Conservation (phyloP, 2,113 vertebrate species). For the Lutjanus erythropterus region DNA sequence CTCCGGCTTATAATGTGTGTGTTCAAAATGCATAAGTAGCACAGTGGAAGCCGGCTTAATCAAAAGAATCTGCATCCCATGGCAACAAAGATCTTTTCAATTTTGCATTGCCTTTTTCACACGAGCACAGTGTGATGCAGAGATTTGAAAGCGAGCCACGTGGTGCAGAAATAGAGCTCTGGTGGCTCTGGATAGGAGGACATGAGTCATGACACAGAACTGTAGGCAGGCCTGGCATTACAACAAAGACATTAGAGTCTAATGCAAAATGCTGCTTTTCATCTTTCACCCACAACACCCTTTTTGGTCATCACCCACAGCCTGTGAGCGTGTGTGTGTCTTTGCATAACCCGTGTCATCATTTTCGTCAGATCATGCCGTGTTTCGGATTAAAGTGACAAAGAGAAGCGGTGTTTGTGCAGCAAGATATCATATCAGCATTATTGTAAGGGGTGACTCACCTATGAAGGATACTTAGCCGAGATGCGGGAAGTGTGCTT, state of each 20-base stretch:
- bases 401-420: slow-evolving; percentile 47
- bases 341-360: not conserved
- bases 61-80: slow-evolving; percentile 44
- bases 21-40: slow-evolving; percentile 4
- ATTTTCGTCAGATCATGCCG: slow-evolving; percentile 35
- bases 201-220: slow-evolving; percentile 74
- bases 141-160: slow-evolving; percentile 24
- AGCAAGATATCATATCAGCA: slow-evolving; percentile 43
- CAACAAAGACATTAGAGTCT: slow-evolving; percentile 63
- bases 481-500: not conserved
- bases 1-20: not conserved
- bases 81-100: slow-evolving; percentile 41
- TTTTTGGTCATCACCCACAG: slow-evolving; percentile 58
- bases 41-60: slow-evolving; percentile 19
- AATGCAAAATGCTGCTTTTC: slow-evolving; percentile 58
- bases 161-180: slow-evolving; percentile 44
- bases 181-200: slow-evolving; percentile 46
- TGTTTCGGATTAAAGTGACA: slow-evolving; percentile 55
- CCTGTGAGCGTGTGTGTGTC: slow-evolving; percentile 18
- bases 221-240: slow-evolving; percentile 68
- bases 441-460: slow-evolving; percentile 48
- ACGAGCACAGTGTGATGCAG: slow-evolving; percentile 14
- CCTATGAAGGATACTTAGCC: not conserved
- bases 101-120: slow-evolving; percentile 21
- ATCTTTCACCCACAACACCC: slow-evolving; percentile 67